Percentiles rank a stretch among this genome's conserved stretches.
phyloP scores from a whole-genome alignment of 1,140 invertebrate genomes.

The Aphis gossypii region DNA sequence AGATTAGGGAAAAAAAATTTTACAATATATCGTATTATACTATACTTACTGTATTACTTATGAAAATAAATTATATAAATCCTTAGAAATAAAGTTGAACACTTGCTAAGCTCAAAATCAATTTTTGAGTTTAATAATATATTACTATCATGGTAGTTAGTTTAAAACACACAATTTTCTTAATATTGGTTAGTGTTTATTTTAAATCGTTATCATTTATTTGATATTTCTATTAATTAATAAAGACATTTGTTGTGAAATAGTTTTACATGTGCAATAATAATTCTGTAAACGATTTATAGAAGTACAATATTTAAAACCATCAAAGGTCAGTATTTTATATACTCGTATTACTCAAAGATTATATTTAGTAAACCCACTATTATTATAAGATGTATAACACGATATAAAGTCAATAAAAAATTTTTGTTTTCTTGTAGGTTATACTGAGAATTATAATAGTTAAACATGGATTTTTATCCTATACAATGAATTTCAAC shows the following conservation, averaged over 20 bases:
- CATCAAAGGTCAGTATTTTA: not conserved
- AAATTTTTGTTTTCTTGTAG: not conserved
- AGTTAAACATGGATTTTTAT: not conserved
- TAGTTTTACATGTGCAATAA: not conserved
- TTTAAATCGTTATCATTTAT: not conserved
- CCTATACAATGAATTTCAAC: not conserved
- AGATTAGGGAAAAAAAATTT: too few relatives aligned
- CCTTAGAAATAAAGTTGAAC: not conserved
- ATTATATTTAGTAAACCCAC: not conserved
- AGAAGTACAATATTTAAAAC: not conserved
- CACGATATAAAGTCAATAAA: not conserved
- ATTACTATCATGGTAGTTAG: not conserved
- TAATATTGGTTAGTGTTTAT: not conserved
- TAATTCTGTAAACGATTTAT: not conserved
- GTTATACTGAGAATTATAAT: not conserved
- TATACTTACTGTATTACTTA: too few relatives aligned
- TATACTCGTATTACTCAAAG: not conserved
- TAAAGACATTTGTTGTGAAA: not conserved
- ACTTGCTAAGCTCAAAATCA: not conserved
- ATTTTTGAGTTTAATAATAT: not conserved
- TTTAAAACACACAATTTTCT: not conserved
- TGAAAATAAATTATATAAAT: not conserved
- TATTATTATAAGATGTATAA: not conserved
- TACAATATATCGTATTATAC: too few relatives aligned
- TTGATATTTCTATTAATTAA: not conserved